These are phyloP conservation scores for Coluber constrictor DNA, from an alignment of 2,797 vertebrate genomes.

Conservation along the genomic window DNA sequence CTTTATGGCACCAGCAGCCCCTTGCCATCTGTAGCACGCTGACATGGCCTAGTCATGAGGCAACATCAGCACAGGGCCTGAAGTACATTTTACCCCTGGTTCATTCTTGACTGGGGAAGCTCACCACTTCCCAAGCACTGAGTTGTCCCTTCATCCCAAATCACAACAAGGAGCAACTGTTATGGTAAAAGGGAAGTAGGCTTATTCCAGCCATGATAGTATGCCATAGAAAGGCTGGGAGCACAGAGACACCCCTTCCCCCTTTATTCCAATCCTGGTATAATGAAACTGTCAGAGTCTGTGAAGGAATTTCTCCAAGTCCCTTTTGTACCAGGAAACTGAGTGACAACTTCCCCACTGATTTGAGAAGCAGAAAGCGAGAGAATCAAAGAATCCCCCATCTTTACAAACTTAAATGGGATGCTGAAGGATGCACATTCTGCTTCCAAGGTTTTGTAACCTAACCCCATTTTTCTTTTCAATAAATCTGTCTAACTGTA, in stretches of 20 bases:
- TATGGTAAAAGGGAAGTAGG: background rate
- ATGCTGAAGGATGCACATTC: background rate
- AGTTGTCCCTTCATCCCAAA: background rate
- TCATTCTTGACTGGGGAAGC: background rate
- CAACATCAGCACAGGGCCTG: background rate
- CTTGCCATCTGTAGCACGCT: background rate
- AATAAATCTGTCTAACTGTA: background rate
- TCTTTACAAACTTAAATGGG: background rate
- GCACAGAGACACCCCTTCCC: background rate
- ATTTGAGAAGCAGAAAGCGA: background rate
- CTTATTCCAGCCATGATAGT: background rate
- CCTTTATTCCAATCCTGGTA: background rate
- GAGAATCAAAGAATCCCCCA: background rate
- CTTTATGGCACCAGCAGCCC: background rate
- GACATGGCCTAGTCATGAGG: background rate
- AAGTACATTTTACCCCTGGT: background rate
- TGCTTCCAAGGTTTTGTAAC: background rate
- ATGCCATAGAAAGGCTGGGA: background rate
- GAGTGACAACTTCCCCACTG: background rate
- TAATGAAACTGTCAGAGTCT: background rate
- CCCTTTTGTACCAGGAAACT: background rate
- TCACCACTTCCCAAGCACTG: background rate
- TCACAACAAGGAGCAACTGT: background rate
- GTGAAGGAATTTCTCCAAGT: background rate
- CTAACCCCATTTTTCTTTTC: background rate